A percentile compares a stretch with the other conserved stretches of the same genome.
phyloP scores from a whole-genome alignment of 2,113 vertebrate genomes.

The Pogonocichla stellata region DNA sequence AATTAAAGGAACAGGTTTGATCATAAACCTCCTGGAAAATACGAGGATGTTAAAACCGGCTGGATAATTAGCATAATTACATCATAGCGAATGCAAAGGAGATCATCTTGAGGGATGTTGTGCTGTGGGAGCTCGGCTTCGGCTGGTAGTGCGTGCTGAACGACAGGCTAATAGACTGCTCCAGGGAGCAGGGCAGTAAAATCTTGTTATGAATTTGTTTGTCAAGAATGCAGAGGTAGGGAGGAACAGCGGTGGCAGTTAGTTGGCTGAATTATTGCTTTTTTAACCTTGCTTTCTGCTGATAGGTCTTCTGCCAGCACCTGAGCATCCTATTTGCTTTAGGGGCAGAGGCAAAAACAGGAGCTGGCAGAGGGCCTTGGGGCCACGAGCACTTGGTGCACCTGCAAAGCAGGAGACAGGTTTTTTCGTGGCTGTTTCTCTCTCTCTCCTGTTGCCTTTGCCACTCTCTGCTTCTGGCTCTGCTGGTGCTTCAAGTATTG shows the following conservation, averaged over 20 bases:
- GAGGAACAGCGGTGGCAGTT: not conserved
- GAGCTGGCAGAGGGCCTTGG: not conserved
- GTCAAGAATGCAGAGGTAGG: constrained; percentile 19
- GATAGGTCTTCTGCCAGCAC: not conserved
- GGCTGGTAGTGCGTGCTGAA: not conserved
- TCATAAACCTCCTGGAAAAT: constrained; percentile 41
- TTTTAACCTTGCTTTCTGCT: constrained; percentile 35
- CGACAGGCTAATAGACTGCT: constrained; percentile 36
- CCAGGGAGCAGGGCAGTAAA: constrained; percentile 9
- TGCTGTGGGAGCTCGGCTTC: not conserved
- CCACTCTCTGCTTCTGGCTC: not conserved
- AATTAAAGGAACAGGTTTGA: constrained; percentile 50
- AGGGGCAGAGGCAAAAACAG: not conserved
- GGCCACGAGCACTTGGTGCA: fast-evolving
- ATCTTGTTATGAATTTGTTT: constrained; percentile 45
- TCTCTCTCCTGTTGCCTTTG: not conserved
- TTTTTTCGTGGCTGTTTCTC: not conserved
- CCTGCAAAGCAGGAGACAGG: fast-evolving
- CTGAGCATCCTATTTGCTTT: not conserved
- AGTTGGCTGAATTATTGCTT: constrained; percentile 17
- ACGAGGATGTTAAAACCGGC: constrained; percentile 12
- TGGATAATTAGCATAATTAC: constrained; percentile 56
- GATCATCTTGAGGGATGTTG: constrained; percentile 37
- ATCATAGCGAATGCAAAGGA: constrained; percentile 31
- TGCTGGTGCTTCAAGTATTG: not conserved